Evolutionary conservation across 2,797 vertebrate genomes (phyloP), one percentile per base, ranked within the genome.

Genomic region (Eurystomus glaucurus): DNA sequence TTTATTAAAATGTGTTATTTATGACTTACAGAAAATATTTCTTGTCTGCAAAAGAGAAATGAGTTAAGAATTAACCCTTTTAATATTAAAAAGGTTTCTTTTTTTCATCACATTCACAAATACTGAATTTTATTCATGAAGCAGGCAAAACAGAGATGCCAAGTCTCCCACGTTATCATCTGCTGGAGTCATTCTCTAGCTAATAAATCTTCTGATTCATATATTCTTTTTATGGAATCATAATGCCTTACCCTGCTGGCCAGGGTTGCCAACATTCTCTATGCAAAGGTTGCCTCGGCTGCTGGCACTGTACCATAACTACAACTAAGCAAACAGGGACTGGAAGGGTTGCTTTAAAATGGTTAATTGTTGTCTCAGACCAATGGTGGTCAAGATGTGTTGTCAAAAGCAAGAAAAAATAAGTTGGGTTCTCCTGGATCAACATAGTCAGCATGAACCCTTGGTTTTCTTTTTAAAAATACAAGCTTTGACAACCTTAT

Each of bases 1-100:
- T 91, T 96, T 97, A 97, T 98, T 97, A 98, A 98, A 97, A 97
- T 88, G 89, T 60, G 71, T 98, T 98, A 98, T 98, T 98, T 98
- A 98, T 97, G 96, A 78, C 97, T 98, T 89, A 88, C 66, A 94
- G 96, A 97, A 98, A 98, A 94, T 92, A 97, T 95, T 97, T 97
- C 96, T 97, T 88, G 75, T 85, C 96, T 94, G 61, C 55, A 79
- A 87, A 97, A 96, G 94, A 95, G 79, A 88, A 97, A 96, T 95
- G 92, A 98, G 92, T 96, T 96, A 91, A 95, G 95, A 97, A 97
- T 96, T 95, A 83, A 98, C 98, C 93, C 95, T 93, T 97, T 97
- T 93, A 92, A 95, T 93, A 97, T 93, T 90, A 93, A 94, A 97
- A 86, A 93, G 33, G 43, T 43, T 93, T 81, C 51, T 8, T 41